Evolutionary conservation across 2,797 vertebrate genomes (phyloP).

Genomic region (Acipenser oxyrinchus): DNA sequence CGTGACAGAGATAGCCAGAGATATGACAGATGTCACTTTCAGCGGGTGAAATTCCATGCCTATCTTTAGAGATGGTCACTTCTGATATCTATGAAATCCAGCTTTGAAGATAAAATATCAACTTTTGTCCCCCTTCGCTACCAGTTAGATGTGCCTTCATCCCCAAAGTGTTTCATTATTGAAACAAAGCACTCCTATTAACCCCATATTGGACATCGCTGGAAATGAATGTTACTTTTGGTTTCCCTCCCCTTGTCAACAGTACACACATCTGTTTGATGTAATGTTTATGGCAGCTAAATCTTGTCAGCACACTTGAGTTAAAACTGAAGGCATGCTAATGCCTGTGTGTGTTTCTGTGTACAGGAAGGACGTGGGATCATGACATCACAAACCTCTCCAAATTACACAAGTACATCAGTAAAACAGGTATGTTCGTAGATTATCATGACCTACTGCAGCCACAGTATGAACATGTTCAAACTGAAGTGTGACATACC

Average conservation of each 20-base stretch:
- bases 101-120: conserved; percentile 10
- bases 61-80: background rate
- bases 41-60: background rate
- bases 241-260: conserved; percentile 2
- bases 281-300: conserved; percentile 15
- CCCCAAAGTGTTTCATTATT: conserved; percentile 30
- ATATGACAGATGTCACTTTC: background rate
- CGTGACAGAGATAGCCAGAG: conserved; percentile 7
- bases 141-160: conserved; percentile 6
- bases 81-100: conserved; percentile 13
- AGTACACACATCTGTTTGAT: conserved; percentile 31
- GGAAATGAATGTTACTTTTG: background rate
- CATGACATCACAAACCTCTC: too few relatives aligned
- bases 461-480: too few relatives aligned
- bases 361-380: too few relatives aligned
- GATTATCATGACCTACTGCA: too few relatives aligned
- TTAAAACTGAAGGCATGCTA: too few relatives aligned
- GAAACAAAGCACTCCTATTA: conserved; percentile 15
- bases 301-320: background rate
- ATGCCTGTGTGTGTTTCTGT: too few relatives aligned
- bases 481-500: too few relatives aligned
- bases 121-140: background rate
- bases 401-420: too few relatives aligned
- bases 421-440: too few relatives aligned
- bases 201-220: background rate